Evolutionary conservation across 2,113 vertebrate species (phyloP).

Genomic region (Python bivittatus): DNA sequence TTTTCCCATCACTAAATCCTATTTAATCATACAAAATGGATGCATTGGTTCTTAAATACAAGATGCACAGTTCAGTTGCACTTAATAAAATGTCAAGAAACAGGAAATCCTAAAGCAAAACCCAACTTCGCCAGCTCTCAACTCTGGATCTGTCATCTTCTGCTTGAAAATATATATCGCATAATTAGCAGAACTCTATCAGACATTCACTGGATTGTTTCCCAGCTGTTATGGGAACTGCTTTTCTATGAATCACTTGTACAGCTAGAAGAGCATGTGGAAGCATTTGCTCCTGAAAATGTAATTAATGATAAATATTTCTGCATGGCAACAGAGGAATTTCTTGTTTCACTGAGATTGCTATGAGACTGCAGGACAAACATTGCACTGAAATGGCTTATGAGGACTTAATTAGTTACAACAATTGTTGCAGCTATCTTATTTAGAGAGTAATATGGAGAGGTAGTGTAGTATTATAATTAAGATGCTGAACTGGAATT

Average conservation of each 20-base stretch:
- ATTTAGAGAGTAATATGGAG: background rate
- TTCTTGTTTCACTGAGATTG: constrained; percentile 3
- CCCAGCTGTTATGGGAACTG: background rate
- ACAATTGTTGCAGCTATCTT: background rate
- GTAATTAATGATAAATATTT: background rate
- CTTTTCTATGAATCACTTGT: background rate
- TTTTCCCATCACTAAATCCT: background rate
- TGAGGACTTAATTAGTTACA: rapidly evolving
- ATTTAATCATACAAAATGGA: background rate
- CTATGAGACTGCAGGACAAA: background rate
- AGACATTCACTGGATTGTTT: background rate
- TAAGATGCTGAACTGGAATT: background rate
- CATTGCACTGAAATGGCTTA: background rate
- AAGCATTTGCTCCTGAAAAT: background rate
- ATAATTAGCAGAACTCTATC: background rate
- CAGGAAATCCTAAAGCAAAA: background rate
- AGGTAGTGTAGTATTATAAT: background rate
- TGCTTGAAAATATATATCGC: background rate
- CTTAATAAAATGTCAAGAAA: background rate
- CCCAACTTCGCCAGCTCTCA: background rate
- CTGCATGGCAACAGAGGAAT: background rate
- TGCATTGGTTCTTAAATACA: background rate
- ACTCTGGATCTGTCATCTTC: background rate
- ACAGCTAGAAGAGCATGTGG: background rate
- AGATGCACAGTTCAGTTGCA: background rate